These are phyloP conservation scores for Drosophila asahinai DNA, from an alignment of 1,140 invertebrate species.

Conservation along the genomic window DNA sequence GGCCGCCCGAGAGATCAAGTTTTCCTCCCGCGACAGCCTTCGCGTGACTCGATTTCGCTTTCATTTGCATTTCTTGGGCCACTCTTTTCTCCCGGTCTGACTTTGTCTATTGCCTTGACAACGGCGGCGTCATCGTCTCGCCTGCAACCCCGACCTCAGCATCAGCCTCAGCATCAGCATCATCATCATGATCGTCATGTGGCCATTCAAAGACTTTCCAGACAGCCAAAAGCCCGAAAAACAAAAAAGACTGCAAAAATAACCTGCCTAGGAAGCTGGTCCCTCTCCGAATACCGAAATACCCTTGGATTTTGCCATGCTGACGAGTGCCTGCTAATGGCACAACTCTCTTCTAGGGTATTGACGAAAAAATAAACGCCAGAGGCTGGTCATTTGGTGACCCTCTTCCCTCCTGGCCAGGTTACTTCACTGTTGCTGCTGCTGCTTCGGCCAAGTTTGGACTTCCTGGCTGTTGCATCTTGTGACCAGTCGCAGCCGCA, in stretches of 20 bases:
- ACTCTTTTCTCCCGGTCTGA: slow-evolving; percentile 32
- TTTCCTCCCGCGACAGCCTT: slow-evolving; percentile 49
- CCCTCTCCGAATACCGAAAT: slow-evolving; percentile 5
- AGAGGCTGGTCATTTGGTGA: slow-evolving; percentile 25
- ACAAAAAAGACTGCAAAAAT: slow-evolving; percentile 7
- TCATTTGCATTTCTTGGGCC: slow-evolving; percentile 65
- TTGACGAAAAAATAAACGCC: slow-evolving; percentile 12
- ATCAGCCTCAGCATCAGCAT: neutral
- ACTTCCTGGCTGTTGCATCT: slow-evolving; percentile 64
- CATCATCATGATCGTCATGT: slow-evolving; percentile 15
- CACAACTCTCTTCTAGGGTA: slow-evolving; percentile 4
- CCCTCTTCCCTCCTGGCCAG: slow-evolving; percentile 48
- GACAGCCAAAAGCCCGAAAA: slow-evolving; percentile 14
- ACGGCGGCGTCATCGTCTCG: slow-evolving; percentile 6
- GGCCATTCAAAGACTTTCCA: slow-evolving; percentile 21
- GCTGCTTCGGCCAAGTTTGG: slow-evolving; percentile 35
- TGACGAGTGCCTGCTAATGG: no score
- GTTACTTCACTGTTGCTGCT: slow-evolving; percentile 51
- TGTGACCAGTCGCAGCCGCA: slow-evolving; percentile 39
- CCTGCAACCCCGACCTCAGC: slow-evolving; percentile 16
- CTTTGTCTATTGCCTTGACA: slow-evolving; percentile 14
- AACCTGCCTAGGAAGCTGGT: slow-evolving; percentile 28
- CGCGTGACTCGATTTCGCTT: slow-evolving; percentile 71
- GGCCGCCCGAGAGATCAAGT: slow-evolving; percentile 40
- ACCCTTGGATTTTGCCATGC: neutral